phyloP scores from a whole-genome alignment of 1,140 invertebrate species.

The Drosophila melanica region DNA sequence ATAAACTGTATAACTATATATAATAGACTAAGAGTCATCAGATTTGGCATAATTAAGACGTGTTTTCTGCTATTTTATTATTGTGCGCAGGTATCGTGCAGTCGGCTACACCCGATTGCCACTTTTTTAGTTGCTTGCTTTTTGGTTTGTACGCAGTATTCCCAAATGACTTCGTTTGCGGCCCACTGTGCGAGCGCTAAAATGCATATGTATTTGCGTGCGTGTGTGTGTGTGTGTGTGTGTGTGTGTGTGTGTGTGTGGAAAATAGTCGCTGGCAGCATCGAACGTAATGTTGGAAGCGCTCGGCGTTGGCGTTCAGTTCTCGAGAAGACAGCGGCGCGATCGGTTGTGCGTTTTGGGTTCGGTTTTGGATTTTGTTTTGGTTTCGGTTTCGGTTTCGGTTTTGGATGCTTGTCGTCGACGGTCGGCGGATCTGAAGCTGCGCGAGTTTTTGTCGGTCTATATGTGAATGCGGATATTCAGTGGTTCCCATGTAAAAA shows the following conservation, averaged over 20 bases:
- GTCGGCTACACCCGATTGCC: no score
- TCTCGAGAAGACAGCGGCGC: conserved; percentile 73
- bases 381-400: conserved; percentile 38
- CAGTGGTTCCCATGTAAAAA: conserved; percentile 62
- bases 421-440: conserved; percentile 1
- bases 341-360: conserved; percentile 60
- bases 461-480: conserved; percentile 11
- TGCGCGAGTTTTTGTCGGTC: conserved; percentile 9
- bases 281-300: conserved; percentile 42
- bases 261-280: conserved; percentile 52
- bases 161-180: conserved; percentile 11
- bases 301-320: conserved; percentile 73
- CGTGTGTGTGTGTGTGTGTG: background rate
- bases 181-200: conserved; percentile 65
- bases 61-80: no score
- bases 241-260: conserved; percentile 20
- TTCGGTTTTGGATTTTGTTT: conserved; percentile 37
- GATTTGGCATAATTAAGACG: no score
- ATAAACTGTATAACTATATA: no score
- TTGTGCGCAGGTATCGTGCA: no score
- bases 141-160: conserved; percentile 26
- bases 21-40: no score
- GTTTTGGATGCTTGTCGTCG: conserved; percentile 1
- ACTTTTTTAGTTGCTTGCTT: no score
- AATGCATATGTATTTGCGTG: conserved; percentile 8